A percentile compares a stretch with the other conserved stretches of the same genome.
phyloP scores from a whole-genome alignment of 2,113 vertebrate species.

The Vimba vimba region DNA sequence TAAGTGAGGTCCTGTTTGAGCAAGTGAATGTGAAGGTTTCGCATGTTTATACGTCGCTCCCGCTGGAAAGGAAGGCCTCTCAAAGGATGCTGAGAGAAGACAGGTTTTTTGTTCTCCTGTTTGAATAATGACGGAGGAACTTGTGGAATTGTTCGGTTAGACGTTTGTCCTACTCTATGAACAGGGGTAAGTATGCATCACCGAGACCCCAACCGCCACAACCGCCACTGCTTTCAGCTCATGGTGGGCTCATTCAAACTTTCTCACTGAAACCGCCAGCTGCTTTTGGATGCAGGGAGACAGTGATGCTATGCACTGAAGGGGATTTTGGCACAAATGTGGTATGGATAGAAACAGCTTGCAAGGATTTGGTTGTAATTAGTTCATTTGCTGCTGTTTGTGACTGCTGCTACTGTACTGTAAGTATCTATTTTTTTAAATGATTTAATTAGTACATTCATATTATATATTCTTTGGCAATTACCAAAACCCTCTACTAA shows the following conservation, averaged over 20 bases:
- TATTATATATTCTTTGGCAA: neutral
- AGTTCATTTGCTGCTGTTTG: slow-evolving; percentile 20
- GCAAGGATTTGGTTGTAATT: slow-evolving; percentile 48
- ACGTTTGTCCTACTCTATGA: slow-evolving; percentile 62
- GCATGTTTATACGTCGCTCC: slow-evolving; percentile 56
- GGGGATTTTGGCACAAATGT: slow-evolving; percentile 38
- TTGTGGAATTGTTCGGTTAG: slow-evolving; percentile 74
- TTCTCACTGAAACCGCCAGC: slow-evolving; percentile 61
- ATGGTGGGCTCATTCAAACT: slow-evolving; percentile 61
- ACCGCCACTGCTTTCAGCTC: slow-evolving; percentile 59
- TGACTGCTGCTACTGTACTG: slow-evolving; percentile 26
- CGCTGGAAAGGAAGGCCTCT: slow-evolving; percentile 66
- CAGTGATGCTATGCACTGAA: slow-evolving; percentile 49
- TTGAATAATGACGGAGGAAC: slow-evolving; percentile 72
- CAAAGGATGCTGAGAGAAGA: slow-evolving; percentile 77
- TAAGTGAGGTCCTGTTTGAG: slow-evolving; percentile 65
- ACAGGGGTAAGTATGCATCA: slow-evolving; percentile 74
- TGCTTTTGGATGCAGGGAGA: slow-evolving; percentile 55
- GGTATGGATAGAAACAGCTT: slow-evolving; percentile 29
- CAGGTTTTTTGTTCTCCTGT: slow-evolving; percentile 65
- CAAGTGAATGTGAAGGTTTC: slow-evolving; percentile 61
- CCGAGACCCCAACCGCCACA: slow-evolving; percentile 68
- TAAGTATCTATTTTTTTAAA: slow-evolving; percentile 42
- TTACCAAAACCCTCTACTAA: neutral
- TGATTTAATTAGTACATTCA: neutral